Conservation (phyloP, 2,113 vertebrate species). For the Tupaia chinensis region DNA sequence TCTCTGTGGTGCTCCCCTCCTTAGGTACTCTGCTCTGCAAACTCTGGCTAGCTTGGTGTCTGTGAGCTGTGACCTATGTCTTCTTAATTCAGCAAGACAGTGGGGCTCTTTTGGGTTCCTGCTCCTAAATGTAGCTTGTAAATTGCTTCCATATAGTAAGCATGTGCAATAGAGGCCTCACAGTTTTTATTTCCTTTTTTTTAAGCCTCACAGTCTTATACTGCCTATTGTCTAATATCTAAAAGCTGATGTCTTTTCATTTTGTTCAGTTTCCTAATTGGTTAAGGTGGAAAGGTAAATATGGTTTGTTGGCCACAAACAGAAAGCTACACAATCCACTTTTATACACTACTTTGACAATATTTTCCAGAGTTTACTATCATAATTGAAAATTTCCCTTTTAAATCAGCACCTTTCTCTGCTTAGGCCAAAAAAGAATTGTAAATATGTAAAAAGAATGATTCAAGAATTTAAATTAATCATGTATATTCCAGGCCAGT, state of each 20-base stretch:
- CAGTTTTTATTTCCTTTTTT: neutral
- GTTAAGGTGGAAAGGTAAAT: neutral
- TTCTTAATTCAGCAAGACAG: neutral
- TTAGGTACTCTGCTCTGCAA: neutral
- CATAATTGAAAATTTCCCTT: neutral
- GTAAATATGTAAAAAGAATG: neutral
- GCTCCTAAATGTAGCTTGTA: neutral
- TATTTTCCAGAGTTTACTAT: neutral
- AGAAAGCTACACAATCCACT: neutral
- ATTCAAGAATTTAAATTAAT: neutral
- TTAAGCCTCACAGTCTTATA: neutral
- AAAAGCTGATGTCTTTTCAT: neutral
- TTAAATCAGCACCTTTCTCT: neutral
- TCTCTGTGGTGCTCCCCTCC: neutral
- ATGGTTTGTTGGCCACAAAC: neutral
- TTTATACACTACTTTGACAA: neutral
- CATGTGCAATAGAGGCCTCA: no score
- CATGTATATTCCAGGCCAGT: neutral
- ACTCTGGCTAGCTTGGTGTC: neutral
- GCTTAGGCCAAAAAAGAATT: neutral
- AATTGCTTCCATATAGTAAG: neutral
- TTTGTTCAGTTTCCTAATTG: neutral
- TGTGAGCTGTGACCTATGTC: neutral
- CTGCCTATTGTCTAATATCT: neutral
- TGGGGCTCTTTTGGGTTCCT: neutral